Conservation (phyloP, 2,797 vertebrate species). For the Heterohyrax brucei region DNA sequence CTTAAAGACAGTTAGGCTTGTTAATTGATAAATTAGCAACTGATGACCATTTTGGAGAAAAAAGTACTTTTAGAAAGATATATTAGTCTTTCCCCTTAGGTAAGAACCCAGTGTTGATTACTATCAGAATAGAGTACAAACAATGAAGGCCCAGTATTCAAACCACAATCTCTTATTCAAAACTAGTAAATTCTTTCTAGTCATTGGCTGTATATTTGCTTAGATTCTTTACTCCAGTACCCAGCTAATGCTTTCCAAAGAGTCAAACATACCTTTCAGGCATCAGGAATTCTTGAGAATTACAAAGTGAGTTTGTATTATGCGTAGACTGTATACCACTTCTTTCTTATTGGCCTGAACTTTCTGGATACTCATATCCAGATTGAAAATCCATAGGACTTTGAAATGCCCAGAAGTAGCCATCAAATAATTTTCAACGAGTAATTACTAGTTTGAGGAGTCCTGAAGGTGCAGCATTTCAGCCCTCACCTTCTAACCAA, state of each 20-base stretch:
- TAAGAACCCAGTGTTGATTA: neutral
- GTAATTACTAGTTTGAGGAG: neutral
- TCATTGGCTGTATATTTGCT: neutral
- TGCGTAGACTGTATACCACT: neutral
- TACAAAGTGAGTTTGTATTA: neutral
- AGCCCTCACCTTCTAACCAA: neutral
- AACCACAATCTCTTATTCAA: neutral
- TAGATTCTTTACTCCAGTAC: neutral
- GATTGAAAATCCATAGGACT: neutral
- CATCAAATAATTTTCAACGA: neutral
- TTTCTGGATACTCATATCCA: neutral
- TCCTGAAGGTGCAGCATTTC: neutral
- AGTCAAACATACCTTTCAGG: neutral
- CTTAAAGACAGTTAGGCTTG: neutral
- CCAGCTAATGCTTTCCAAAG: neutral
- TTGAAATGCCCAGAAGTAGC: neutral
- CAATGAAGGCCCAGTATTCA: neutral
- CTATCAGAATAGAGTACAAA: neutral
- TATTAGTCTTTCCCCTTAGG: neutral
- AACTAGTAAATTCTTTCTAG: neutral
- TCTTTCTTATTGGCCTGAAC: neutral
- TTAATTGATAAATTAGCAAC: constrained; percentile 9
- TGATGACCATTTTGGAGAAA: neutral
- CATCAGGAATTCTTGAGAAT: neutral
- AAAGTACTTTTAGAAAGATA: neutral